phyloP scores from a whole-genome alignment of 2,113 vertebrate species.

The Pardalotus punctatus region DNA sequence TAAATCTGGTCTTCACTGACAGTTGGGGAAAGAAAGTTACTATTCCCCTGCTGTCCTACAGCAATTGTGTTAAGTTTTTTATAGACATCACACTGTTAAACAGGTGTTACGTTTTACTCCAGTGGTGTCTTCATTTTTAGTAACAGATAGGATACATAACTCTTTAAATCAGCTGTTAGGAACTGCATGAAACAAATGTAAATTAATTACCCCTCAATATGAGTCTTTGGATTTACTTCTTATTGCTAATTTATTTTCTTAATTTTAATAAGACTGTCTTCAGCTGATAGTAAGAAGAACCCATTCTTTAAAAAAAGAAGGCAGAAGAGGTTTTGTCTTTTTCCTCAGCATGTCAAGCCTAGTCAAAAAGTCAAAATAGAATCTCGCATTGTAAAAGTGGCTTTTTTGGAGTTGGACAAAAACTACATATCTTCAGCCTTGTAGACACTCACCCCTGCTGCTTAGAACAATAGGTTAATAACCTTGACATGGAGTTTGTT shows the following conservation, averaged over 20 bases:
- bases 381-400: neutral
- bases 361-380: neutral
- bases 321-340: neutral
- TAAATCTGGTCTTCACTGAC: neutral
- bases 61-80: conserved; percentile 29
- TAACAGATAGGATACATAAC: neutral
- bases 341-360: neutral
- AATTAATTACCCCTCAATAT: neutral
- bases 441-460: neutral
- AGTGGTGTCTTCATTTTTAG: conserved; percentile 41
- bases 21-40: neutral
- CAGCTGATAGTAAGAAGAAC: neutral
- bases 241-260: neutral
- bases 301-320: neutral
- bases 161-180: conserved; percentile 21
- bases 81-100: conserved; percentile 43
- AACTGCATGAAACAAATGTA: neutral
- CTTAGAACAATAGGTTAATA: neutral
- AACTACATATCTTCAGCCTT: neutral
- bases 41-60: conserved; percentile 27
- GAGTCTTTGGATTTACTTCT: neutral
- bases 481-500: neutral
- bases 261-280: neutral
- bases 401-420: neutral
- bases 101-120: conserved; percentile 56